These are phyloP conservation scores for Ridgeia piscesae DNA, from an alignment of 1,140 invertebrate genomes.

Conservation along the genomic window DNA sequence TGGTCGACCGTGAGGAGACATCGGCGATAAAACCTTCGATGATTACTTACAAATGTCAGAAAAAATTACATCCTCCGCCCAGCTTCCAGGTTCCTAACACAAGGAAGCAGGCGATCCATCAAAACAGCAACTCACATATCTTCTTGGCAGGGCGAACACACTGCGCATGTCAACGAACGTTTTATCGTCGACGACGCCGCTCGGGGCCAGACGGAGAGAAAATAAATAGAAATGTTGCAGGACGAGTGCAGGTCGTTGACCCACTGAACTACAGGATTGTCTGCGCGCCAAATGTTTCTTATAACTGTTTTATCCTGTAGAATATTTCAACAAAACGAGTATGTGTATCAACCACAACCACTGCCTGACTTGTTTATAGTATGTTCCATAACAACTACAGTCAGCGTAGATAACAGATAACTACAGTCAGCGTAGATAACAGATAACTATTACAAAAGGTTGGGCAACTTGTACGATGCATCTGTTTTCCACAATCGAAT, in stretches of 20 bases:
- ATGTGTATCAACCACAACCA: no score
- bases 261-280: no score
- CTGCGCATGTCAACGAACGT: background rate
- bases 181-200: background rate
- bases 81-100: background rate
- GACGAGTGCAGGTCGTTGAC: no score
- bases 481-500: background rate
- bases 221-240: background rate
- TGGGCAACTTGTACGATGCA: background rate
- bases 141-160: background rate
- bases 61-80: background rate
- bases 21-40: background rate
- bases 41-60: background rate
- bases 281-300: no score
- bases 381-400: no score
- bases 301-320: no score
- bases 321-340: no score
- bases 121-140: background rate
- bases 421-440: no score
- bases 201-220: background rate
- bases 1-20: background rate
- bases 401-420: no score
- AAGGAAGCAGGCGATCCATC: background rate
- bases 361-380: no score
- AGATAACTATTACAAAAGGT: no score